Evolutionary conservation across 2,797 vertebrate species (phyloP).

Genomic region (Emydoidea blandingii): DNA sequence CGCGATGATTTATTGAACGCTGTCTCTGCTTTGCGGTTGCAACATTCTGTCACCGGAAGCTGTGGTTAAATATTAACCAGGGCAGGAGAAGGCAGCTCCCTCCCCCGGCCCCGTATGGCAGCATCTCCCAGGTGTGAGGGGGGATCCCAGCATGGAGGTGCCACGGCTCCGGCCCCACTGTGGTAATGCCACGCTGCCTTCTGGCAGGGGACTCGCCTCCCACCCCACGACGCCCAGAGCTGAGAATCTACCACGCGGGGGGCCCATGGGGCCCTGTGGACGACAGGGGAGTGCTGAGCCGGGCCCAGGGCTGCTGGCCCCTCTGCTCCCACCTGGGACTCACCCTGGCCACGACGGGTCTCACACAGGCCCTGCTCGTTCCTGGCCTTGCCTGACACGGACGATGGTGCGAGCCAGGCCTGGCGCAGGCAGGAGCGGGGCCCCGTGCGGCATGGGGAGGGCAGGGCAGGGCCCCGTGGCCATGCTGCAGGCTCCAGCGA

Average conservation of each 20-base stretch:
- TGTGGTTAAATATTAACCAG: slow-evolving; percentile 66
- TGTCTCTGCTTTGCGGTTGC: slow-evolving; percentile 64
- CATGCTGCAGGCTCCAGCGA: neutral
- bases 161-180: too few species aligned
- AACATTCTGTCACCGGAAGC: slow-evolving; percentile 68
- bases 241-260: too few species aligned
- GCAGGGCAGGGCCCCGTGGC: neutral
- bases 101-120: neutral
- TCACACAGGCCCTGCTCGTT: too few species aligned
- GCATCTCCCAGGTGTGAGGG: neutral
- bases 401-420: too few species aligned
- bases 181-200: neutral
- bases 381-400: neutral
- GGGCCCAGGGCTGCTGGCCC: too few species aligned
- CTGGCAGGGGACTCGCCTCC: neutral
- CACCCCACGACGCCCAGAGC: too few species aligned
- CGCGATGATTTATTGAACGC: slow-evolving; percentile 79
- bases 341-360: too few species aligned
- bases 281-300: too few species aligned
- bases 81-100: neutral
- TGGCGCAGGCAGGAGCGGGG: neutral
- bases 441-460: neutral
- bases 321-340: neutral
- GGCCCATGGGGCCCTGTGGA: too few species aligned
- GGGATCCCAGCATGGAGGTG: neutral